These are phyloP conservation scores for Trachelus troglodyta DNA, from an alignment of 2,888 invertebrate genomes.

Conservation along the genomic window DNA sequence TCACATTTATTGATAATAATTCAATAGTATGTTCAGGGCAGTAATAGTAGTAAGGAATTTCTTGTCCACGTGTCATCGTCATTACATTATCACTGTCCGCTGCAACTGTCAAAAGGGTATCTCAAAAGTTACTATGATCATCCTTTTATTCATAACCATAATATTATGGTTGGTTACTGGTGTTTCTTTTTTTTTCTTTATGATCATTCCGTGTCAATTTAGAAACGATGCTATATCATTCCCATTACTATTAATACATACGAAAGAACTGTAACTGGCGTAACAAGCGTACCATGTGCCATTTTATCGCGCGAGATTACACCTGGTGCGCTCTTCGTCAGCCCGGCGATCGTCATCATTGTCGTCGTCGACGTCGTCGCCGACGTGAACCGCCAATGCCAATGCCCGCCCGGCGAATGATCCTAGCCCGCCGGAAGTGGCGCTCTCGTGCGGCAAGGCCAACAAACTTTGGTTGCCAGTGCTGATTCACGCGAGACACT, in stretches of 20 bases:
- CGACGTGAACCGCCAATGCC: constrained; percentile 14
- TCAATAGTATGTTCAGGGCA: background rate
- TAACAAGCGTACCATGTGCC: background rate
- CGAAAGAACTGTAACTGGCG: background rate
- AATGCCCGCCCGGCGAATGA: constrained; percentile 24
- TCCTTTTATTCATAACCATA: too few species aligned
- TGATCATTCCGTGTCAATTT: background rate
- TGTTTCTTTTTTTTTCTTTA: background rate
- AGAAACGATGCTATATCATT: background rate
- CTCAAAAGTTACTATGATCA: background rate
- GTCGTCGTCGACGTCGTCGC: background rate
- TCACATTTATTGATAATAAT: background rate
- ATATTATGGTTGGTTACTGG: background rate
- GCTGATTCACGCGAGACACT: constrained; percentile 4
- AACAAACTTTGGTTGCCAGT: constrained; percentile 20
- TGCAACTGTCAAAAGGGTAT: background rate
- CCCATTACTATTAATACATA: background rate
- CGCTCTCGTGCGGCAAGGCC: constrained; percentile 20
- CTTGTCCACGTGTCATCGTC: background rate
- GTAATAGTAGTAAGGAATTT: background rate
- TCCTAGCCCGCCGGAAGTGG: constrained; percentile 16
- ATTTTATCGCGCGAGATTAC: background rate
- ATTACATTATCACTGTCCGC: background rate
- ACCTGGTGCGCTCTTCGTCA: background rate
- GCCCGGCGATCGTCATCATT: background rate